phyloP scores from a whole-genome alignment of 2,797 vertebrate genomes.

The Acipenser oxyrinchus region DNA sequence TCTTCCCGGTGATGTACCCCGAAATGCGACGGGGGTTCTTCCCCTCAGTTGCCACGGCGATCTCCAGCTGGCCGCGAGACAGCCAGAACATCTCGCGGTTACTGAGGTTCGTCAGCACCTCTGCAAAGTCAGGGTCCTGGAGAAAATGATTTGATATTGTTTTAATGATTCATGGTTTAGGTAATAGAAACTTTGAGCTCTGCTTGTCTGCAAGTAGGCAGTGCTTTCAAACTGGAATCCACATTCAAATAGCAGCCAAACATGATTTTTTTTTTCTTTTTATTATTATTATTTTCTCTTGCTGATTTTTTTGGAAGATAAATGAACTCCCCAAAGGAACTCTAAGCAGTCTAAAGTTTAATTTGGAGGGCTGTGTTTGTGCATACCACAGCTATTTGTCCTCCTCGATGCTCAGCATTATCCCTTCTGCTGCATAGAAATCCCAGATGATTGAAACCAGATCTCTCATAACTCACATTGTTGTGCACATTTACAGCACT shows the following conservation, averaged over 20 bases:
- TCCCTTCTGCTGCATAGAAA: constrained; percentile 33
- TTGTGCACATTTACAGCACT: constrained; percentile 27
- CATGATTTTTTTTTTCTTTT: too few relatives aligned
- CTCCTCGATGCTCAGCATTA: constrained; percentile 4
- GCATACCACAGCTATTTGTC: constrained; percentile 14
- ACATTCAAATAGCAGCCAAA: too few relatives aligned
- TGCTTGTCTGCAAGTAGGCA: too few relatives aligned
- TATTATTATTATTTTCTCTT: too few relatives aligned
- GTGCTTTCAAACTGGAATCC: too few relatives aligned
- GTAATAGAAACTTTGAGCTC: too few relatives aligned
- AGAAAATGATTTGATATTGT: too few relatives aligned
- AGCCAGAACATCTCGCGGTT: constrained; percentile 81
- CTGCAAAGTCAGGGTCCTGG: constrained; percentile 84
- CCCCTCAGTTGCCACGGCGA: constrained; percentile 62
- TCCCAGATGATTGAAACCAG: constrained; percentile 56
- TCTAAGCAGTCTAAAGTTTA: constrained; percentile 1
- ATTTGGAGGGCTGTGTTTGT: constrained; percentile 10
- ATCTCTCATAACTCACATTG: constrained; percentile 21
- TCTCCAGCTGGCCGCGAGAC: constrained; percentile 79
- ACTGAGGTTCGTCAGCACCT: constrained; percentile 81
- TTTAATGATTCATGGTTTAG: too few relatives aligned
- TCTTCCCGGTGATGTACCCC: constrained; percentile 75
- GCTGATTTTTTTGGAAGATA: background rate
- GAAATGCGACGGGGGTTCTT: constrained; percentile 58
- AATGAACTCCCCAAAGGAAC: background rate